Conservation (phyloP, 1,140 invertebrate genomes). For the Eupeodes corollae region DNA sequence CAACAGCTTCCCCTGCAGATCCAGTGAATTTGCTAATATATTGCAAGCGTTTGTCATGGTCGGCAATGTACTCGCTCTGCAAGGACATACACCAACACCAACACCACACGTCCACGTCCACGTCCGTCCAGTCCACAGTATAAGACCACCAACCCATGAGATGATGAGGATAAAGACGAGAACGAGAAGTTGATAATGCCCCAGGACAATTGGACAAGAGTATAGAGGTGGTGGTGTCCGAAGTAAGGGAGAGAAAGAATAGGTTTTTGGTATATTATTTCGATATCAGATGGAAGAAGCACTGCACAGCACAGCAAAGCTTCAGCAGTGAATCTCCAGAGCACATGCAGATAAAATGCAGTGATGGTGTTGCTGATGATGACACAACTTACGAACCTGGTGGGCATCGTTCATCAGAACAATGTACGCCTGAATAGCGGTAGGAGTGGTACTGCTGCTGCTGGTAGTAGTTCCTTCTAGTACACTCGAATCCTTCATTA, state of each 20-base stretch:
- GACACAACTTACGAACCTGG: conserved; percentile 39
- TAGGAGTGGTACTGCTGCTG: too few species aligned
- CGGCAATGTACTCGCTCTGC: conserved; percentile 76
- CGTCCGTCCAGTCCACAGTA: too few species aligned
- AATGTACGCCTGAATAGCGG: conserved; percentile 50
- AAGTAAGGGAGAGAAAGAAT: too few species aligned
- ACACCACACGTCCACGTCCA: neutral
- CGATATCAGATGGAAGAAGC: neutral
- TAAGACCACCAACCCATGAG: too few species aligned
- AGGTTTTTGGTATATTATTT: neutral
- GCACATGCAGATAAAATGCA: neutral
- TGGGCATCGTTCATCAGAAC: conserved; percentile 69
- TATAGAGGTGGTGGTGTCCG: too few species aligned
- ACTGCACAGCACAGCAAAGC: neutral
- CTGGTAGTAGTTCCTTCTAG: too few species aligned
- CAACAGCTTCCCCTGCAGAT: conserved; percentile 68
- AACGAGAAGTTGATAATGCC: neutral
- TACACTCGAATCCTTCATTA: neutral
- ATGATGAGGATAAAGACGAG: neutral
- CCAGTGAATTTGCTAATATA: conserved; percentile 78
- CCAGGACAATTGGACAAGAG: neutral
- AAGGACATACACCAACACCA: neutral
- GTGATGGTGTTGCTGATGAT: neutral
- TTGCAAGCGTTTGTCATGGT: conserved; percentile 59
- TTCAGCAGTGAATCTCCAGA: neutral